Conservation (phyloP, 2,888 invertebrate species). For the Mylabris sibirica region DNA sequence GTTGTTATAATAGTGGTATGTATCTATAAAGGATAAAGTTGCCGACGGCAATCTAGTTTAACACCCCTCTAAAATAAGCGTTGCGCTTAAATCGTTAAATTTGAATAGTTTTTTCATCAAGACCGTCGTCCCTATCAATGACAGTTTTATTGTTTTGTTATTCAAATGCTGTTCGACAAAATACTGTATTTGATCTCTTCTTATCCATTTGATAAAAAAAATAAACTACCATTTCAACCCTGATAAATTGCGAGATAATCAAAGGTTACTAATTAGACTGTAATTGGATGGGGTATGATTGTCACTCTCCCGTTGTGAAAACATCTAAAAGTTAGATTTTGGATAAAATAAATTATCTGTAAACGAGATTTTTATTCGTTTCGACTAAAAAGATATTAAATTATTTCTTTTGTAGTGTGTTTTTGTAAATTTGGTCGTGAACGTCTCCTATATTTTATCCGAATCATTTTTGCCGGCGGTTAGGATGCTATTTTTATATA, state of each 20-base stretch:
- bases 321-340: neutral
- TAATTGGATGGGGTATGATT: neutral
- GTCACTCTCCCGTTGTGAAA: no score
- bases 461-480: neutral
- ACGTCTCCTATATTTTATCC: neutral
- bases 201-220: no score
- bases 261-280: neutral
- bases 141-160: slow-evolving; percentile 40
- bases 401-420: neutral
- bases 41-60: slow-evolving; percentile 46
- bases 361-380: neutral
- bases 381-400: neutral
- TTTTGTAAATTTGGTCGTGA: neutral
- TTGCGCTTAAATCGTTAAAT: slow-evolving; percentile 48
- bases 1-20: neutral
- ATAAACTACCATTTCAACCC: no score
- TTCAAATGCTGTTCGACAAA: slow-evolving; percentile 39
- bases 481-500: neutral
- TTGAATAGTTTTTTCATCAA: slow-evolving; percentile 47
- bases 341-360: neutral
- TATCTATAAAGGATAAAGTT: slow-evolving; percentile 39
- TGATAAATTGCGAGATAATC: neutral
- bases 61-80: slow-evolving; percentile 47
- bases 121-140: slow-evolving; percentile 31
- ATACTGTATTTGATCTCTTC: neutral